phyloP scores from a whole-genome alignment of 2,888 invertebrate species.

The Meliscaeva auricollis region DNA sequence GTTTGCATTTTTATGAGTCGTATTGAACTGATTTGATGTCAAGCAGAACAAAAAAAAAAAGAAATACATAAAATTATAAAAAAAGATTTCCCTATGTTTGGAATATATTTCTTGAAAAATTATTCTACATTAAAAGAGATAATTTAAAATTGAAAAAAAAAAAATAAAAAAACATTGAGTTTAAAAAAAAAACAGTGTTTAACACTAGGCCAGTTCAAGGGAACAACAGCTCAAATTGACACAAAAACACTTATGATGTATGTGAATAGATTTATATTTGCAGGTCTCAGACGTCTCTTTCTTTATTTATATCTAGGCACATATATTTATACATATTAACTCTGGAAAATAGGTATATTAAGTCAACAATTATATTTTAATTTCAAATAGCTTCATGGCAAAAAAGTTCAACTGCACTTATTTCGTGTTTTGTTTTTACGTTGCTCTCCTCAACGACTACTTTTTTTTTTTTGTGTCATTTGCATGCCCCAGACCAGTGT shows the following conservation, averaged over 20 bases:
- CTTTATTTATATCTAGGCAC: not conserved
- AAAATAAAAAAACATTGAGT: slow-evolving; percentile 15
- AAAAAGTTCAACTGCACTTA: slow-evolving; percentile 71
- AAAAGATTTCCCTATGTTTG: slow-evolving; percentile 8
- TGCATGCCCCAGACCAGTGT: slow-evolving; percentile 39
- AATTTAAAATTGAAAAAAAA: slow-evolving; percentile 40
- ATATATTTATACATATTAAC: slow-evolving; percentile 39
- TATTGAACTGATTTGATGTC: slow-evolving; percentile 37
- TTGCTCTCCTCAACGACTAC: slow-evolving; percentile 24
- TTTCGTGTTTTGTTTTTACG: slow-evolving; percentile 41
- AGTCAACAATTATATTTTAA: slow-evolving; percentile 72
- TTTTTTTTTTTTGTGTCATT: slow-evolving; percentile 47
- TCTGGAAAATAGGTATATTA: slow-evolving; percentile 54
- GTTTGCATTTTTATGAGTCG: slow-evolving; percentile 38
- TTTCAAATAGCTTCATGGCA: slow-evolving; percentile 69
- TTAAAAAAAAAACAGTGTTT: slow-evolving; percentile 49
- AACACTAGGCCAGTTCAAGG: slow-evolving; percentile 69
- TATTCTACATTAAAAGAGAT: slow-evolving; percentile 30
- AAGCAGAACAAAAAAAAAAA: slow-evolving; percentile 45
- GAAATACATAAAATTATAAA: slow-evolving; percentile 4
- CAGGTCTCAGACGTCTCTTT: slow-evolving; percentile 44
- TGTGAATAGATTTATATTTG: slow-evolving; percentile 53
- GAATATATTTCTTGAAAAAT: slow-evolving; percentile 2
- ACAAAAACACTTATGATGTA: slow-evolving; percentile 37
- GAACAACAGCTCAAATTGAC: slow-evolving; percentile 45